Percentiles rank a stretch among this genome's conserved stretches.
These are phyloP conservation scores for Epicampocera succincta DNA, from an alignment of 2,888 invertebrate genomes.

Conservation along the genomic window DNA sequence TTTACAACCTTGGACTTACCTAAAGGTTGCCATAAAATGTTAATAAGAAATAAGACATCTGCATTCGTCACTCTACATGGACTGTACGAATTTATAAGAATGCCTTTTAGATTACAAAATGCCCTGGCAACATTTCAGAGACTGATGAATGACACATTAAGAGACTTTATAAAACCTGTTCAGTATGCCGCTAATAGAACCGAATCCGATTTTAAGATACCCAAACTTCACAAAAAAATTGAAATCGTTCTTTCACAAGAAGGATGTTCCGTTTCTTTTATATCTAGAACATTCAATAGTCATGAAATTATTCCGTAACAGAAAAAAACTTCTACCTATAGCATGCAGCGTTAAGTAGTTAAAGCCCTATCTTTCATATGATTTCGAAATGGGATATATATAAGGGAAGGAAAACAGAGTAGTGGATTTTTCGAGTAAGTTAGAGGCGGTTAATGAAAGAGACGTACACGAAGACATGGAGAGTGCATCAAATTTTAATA, in stretches of 20 bases:
- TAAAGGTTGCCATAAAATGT: too few relatives aligned
- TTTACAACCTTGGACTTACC: too few relatives aligned
- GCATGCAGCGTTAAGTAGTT: too few relatives aligned
- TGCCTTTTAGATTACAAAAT: not conserved
- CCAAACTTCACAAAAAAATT: too few relatives aligned
- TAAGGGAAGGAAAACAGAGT: constrained; percentile 44
- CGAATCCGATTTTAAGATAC: too few relatives aligned
- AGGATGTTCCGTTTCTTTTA: too few relatives aligned
- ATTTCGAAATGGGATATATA: constrained; percentile 39
- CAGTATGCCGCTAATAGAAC: not conserved
- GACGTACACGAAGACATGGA: not conserved
- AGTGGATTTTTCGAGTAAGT: constrained; percentile 12
- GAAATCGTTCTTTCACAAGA: too few relatives aligned
- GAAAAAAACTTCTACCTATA: too few relatives aligned
- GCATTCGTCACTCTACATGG: not conserved
- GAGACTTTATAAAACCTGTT: not conserved
- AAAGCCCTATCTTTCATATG: too few relatives aligned
- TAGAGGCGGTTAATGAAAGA: constrained; percentile 28
- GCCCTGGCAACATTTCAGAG: constrained; percentile 9
- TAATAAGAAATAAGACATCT: not conserved
- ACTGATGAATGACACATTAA: not conserved
- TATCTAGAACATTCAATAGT: too few relatives aligned
- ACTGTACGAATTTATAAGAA: too few relatives aligned
- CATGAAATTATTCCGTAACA: too few relatives aligned
- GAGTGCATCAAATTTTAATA: constrained; percentile 24